phyloP scores from a whole-genome alignment of 2,113 vertebrate species.

The Rattus norvegicus region DNA sequence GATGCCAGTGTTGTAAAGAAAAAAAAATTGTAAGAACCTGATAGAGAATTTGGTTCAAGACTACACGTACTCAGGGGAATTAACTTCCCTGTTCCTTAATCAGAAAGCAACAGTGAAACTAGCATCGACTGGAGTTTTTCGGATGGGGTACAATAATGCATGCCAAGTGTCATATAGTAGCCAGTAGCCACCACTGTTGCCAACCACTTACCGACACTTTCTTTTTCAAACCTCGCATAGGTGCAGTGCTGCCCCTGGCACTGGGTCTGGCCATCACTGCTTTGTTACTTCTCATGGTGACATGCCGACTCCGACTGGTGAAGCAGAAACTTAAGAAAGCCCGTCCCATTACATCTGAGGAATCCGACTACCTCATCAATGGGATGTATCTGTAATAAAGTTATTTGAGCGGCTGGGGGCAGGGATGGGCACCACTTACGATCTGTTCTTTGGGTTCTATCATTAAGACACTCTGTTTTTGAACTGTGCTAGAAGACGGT shows the following conservation, averaged over 20 bases:
- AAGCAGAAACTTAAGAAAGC: conserved; percentile 96
- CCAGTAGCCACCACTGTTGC: accelerated
- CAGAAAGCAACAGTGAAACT: not conserved
- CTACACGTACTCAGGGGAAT: not conserved
- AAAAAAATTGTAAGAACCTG: not conserved
- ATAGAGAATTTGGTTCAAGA: not conserved
- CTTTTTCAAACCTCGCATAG: conserved; percentile 80
- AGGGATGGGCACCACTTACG: conserved; percentile 44
- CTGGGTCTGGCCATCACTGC: conserved; percentile 95
- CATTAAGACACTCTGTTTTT: conserved; percentile 68
- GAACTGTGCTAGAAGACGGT: conserved; percentile 66
- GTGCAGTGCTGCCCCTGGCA: conserved; percentile 95
- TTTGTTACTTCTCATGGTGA: conserved; percentile 95
- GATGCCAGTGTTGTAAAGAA: too few relatives aligned
- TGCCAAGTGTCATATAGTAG: accelerated
- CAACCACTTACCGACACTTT: not conserved
- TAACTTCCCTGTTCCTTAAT: not conserved
- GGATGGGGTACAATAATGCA: not conserved
- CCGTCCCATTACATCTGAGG: conserved; percentile 96
- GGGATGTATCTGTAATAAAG: conserved; percentile 96
- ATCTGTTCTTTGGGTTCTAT: conserved; percentile 70
- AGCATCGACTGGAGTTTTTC: not conserved
- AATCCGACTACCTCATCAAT: conserved; percentile 99
- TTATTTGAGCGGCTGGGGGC: conserved; percentile 48
- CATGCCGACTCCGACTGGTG: conserved; percentile 93